Evolutionary conservation across 1,140 invertebrate species (phyloP).

Genomic region (Drosophila lacertosa): DNA sequence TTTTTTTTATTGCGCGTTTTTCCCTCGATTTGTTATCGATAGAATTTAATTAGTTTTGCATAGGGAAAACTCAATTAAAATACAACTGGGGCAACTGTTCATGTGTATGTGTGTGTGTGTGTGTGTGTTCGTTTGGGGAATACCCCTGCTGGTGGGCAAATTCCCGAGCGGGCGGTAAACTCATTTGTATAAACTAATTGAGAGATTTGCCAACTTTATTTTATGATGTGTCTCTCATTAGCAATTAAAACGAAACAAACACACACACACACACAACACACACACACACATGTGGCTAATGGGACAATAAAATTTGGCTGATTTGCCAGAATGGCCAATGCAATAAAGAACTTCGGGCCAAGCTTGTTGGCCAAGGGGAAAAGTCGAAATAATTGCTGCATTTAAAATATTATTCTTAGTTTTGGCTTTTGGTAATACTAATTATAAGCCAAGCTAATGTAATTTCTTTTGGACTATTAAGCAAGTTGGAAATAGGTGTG

Average conservation of each 20-base stretch:
- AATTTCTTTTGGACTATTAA: neutral
- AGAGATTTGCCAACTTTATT: conserved; percentile 72
- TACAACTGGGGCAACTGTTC: too few species aligned
- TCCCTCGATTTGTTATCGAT: conserved; percentile 62
- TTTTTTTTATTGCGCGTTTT: conserved; percentile 15
- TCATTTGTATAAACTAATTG: conserved; percentile 79
- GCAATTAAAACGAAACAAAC: conserved; percentile 68
- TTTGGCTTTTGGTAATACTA: neutral
- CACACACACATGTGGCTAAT: conserved; percentile 18
- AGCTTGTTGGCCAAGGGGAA: neutral
- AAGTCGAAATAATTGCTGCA: conserved; percentile 46
- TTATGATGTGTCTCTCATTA: conserved; percentile 79
- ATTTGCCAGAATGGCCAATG: conserved; percentile 39
- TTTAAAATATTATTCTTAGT: conserved; percentile 11
- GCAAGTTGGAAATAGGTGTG: neutral
- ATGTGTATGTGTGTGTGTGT: too few species aligned
- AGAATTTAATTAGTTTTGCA: conserved; percentile 72
- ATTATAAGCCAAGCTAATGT: neutral
- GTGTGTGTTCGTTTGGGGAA: conserved; percentile 34
- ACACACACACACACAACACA: conserved; percentile 1
- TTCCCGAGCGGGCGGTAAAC: conserved; percentile 79
- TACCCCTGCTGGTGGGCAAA: conserved; percentile 17
- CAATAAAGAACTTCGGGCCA: conserved; percentile 34
- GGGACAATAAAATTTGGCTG: conserved; percentile 55
- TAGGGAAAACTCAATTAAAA: conserved; percentile 41